Evolutionary conservation across 2,888 invertebrate species (phyloP).

Genomic region (Tetranychus piercei): DNA sequence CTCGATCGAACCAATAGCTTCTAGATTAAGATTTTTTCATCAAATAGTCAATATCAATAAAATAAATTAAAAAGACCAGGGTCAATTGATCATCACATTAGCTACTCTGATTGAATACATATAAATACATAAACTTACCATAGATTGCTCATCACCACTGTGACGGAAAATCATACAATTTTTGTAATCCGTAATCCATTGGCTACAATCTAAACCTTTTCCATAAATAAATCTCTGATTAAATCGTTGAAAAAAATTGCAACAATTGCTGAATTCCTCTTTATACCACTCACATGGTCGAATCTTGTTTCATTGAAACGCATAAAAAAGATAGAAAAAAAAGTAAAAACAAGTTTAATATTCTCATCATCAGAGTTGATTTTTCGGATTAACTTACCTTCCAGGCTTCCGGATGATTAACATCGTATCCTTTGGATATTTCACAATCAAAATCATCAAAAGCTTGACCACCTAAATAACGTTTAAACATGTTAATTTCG

Average conservation of each 20-base stretch:
- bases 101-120: constrained; percentile 33
- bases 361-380: too few species aligned
- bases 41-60: not conserved
- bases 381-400: not conserved
- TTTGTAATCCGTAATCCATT: constrained; percentile 56
- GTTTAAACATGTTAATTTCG: not conserved
- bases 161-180: constrained; percentile 53
- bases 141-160: constrained; percentile 39
- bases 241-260: constrained; percentile 45
- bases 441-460: constrained; percentile 3
- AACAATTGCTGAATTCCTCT: constrained; percentile 63
- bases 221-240: constrained; percentile 72
- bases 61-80: constrained; percentile 40
- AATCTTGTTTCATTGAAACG: constrained; percentile 39
- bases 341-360: not conserved
- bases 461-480: not conserved
- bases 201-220: constrained; percentile 48
- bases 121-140: not conserved
- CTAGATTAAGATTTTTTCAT: not conserved
- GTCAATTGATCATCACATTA: too few species aligned
- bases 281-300: constrained; percentile 58
- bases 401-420: not conserved
- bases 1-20: not conserved
- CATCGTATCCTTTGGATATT: not conserved
- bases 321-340: not conserved